Evolutionary conservation across 2,888 invertebrate genomes (phyloP).

Genomic region (Criorhina ranunculi): DNA sequence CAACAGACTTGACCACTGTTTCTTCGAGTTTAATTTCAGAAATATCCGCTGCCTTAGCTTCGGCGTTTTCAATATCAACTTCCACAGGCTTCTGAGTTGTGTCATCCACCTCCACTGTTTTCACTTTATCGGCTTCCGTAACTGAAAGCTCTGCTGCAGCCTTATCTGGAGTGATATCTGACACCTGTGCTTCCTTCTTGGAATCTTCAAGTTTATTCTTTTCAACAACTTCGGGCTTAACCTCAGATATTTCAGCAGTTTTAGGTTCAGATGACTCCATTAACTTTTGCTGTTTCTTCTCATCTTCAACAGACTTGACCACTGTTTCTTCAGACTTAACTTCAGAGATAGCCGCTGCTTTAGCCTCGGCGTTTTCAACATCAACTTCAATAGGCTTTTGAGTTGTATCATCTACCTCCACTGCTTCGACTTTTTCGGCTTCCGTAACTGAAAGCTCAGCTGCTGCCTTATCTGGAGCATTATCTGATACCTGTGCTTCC

Average conservation of each 20-base stretch:
- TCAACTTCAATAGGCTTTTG: neutral
- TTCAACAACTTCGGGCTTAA: conserved; percentile 8
- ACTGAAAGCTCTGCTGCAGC: neutral
- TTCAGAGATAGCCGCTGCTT: neutral
- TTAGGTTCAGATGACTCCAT: neutral
- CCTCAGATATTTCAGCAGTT: conserved; percentile 18
- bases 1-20: neutral
- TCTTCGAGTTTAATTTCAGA: conserved; percentile 15
- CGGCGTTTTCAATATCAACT: conserved; percentile 11
- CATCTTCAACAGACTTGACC: neutral
- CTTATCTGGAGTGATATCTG: neutral
- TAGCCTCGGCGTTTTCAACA: neutral
- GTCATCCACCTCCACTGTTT: neutral
- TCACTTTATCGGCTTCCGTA: conserved; percentile 25
- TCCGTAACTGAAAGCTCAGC: neutral
- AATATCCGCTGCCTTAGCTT: neutral
- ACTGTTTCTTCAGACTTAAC: neutral
- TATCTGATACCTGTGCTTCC: neutral
- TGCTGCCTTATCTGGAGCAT: no score
- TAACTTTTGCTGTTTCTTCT: neutral
- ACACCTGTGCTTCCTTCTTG: conserved; percentile 10
- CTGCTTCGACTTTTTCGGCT: neutral
- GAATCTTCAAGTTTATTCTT: neutral
- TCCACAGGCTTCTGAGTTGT: neutral
- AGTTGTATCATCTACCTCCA: no score